Percentiles rank a stretch among this genome's conserved stretches.
Evolutionary conservation across 2,113 vertebrate genomes (phyloP).

Genomic region (Setophaga petechia): DNA sequence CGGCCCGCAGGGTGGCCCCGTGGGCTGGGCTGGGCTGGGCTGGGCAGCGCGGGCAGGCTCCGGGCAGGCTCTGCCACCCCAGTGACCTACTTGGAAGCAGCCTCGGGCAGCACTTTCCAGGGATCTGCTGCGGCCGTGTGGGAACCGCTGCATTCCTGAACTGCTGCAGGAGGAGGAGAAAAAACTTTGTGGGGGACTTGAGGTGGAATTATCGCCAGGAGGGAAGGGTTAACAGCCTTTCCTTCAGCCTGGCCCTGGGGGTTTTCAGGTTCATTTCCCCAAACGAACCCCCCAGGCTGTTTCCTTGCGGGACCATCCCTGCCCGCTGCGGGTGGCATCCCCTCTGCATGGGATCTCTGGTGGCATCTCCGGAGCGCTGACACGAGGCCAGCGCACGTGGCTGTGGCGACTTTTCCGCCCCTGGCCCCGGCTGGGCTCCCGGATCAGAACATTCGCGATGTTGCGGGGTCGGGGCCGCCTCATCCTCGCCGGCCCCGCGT

Average conservation of each 20-base stretch:
- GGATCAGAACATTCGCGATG: fast-evolving
- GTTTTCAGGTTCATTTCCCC: not conserved
- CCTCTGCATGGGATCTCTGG: not conserved
- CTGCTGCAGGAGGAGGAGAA: not conserved
- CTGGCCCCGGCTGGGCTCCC: fast-evolving
- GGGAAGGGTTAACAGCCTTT: not conserved
- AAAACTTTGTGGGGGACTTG: not conserved
- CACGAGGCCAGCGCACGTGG: fast-evolving
- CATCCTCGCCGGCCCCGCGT: fast-evolving
- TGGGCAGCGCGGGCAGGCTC: not conserved
- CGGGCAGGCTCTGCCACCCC: not conserved
- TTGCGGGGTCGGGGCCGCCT: not conserved
- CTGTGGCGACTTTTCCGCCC: not conserved
- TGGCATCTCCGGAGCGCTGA: not conserved
- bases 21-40: not conserved
- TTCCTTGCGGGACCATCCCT: not conserved
- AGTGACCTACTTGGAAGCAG: not conserved
- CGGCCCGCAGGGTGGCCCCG: fast-evolving
- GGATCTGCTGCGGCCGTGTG: not conserved
- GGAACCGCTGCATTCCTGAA: not conserved
- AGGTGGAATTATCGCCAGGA: not conserved
- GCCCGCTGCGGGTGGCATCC: not conserved
- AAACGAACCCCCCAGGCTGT: fast-evolving
- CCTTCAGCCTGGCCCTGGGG: fast-evolving
- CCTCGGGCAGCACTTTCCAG: not conserved